phyloP scores from a whole-genome alignment of 37 sponge, comb jelly and placozoan species.

The Eunapius fragilis region DNA sequence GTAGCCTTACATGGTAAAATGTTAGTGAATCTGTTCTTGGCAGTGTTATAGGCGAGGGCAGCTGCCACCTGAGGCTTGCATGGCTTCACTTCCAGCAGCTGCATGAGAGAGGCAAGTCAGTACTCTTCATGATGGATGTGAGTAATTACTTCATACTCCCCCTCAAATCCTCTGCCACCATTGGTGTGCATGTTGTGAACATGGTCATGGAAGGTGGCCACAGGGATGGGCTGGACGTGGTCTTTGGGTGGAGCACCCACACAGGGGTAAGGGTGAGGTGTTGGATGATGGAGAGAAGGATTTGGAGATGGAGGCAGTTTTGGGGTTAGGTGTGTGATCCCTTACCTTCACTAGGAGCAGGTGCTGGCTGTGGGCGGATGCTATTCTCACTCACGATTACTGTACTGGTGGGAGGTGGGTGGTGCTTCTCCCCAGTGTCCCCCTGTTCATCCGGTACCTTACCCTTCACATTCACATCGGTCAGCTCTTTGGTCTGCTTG shows the following conservation, averaged over 20 bases:
- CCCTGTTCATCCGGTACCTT: background rate
- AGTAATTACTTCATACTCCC: slow-evolving; percentile 74
- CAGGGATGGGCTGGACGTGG: slow-evolving; percentile 38
- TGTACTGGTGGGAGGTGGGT: background rate
- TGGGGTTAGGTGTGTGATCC: no score
- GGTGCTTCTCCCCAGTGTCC: background rate
- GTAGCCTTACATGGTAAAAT: slow-evolving; percentile 32
- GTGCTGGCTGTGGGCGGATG: background rate
- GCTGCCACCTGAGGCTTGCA: background rate
- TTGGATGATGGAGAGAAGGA: no score
- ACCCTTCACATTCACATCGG: background rate
- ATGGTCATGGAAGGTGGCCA: slow-evolving; percentile 66
- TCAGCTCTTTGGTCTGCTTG: background rate
- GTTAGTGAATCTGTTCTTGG: slow-evolving; percentile 22
- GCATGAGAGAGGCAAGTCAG: background rate
- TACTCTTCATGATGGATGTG: slow-evolving; percentile 16
- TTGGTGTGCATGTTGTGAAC: slow-evolving; percentile 63
- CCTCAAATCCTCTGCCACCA: slow-evolving; percentile 67
- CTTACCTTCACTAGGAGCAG: background rate
- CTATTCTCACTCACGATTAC: background rate
- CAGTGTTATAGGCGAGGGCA: background rate
- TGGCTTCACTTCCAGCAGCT: slow-evolving; percentile 14
- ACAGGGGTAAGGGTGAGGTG: no score
- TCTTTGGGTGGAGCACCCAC: slow-evolving; percentile 47
- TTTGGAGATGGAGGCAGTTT: background rate